Conservation (phyloP, 2,797 vertebrate genomes). For the Lacerta agilis region DNA sequence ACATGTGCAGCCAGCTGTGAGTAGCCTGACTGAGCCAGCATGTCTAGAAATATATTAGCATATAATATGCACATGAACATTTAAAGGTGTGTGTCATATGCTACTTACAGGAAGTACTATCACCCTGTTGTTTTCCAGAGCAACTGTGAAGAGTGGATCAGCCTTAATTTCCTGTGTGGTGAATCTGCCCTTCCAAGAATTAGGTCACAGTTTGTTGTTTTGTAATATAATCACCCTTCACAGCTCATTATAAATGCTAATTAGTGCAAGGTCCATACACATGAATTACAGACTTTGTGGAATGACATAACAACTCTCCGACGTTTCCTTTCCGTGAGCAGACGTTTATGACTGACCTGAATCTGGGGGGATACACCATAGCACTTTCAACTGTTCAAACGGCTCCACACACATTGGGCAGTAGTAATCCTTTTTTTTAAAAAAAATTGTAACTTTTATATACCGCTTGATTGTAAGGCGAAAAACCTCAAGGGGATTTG, state of each 20-base stretch:
- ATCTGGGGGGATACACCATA: neutral
- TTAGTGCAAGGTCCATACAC: neutral
- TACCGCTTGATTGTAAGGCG: too few relatives aligned
- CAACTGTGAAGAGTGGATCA: too few relatives aligned
- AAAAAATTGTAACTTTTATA: too few relatives aligned
- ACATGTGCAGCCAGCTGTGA: neutral
- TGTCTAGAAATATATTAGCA: neutral
- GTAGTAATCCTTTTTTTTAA: too few relatives aligned
- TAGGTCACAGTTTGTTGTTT: neutral
- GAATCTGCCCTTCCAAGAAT: neutral
- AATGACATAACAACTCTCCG: neutral
- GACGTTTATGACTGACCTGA: neutral
- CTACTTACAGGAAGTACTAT: neutral
- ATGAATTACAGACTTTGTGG: neutral
- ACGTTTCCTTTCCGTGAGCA: neutral
- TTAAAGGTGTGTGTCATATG: neutral
- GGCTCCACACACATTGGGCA: too few relatives aligned
- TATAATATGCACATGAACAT: too few relatives aligned
- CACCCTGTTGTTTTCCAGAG: neutral
- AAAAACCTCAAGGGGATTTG: too few relatives aligned
- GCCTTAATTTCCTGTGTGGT: neutral
- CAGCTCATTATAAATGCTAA: neutral
- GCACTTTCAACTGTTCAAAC: too few relatives aligned
- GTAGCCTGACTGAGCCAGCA: too few relatives aligned
- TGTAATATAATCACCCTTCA: neutral